phyloP scores from a whole-genome alignment of 2,888 invertebrate genomes.

The Craniophora ligustri region DNA sequence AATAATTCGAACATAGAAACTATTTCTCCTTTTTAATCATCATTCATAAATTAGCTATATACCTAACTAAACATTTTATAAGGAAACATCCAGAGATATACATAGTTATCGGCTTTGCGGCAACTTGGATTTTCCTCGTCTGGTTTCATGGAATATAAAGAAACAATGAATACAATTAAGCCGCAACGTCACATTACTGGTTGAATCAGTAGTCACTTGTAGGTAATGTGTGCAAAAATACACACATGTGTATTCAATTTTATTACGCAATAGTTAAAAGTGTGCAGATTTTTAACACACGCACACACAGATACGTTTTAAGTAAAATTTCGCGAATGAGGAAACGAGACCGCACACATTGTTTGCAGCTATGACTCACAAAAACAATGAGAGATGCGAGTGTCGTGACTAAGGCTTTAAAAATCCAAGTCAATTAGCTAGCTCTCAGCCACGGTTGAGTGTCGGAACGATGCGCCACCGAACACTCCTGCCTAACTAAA shows the following conservation, averaged over 20 bases:
- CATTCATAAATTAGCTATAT: background rate
- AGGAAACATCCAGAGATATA: constrained; percentile 22
- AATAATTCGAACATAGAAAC: constrained; percentile 27
- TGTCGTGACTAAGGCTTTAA: constrained; percentile 83
- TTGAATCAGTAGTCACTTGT: constrained; percentile 19
- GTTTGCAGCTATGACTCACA: constrained; percentile 78
- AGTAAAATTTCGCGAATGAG: constrained; percentile 64
- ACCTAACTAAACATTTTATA: constrained; percentile 7
- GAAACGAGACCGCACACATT: constrained; percentile 68
- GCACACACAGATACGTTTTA: constrained; percentile 32
- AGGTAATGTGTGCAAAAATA: constrained; percentile 28
- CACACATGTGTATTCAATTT: constrained; percentile 30
- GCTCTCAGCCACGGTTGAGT: constrained; percentile 54
- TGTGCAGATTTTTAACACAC: constrained; percentile 23
- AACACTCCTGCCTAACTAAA: constrained; percentile 34
- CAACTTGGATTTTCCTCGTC: constrained; percentile 37
- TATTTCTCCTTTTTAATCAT: constrained; percentile 25
- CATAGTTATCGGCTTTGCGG: constrained; percentile 7
- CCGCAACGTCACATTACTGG: constrained; percentile 13
- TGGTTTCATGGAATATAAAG: constrained; percentile 38
- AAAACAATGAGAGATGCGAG: constrained; percentile 69
- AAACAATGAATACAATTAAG: constrained; percentile 25
- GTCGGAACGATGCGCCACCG: constrained; percentile 41
- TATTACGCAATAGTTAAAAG: constrained; percentile 40
- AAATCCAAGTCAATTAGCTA: constrained; percentile 82